Evolutionary conservation across 2,888 invertebrate genomes (phyloP).

Genomic region (Phyllotreta striolata): DNA sequence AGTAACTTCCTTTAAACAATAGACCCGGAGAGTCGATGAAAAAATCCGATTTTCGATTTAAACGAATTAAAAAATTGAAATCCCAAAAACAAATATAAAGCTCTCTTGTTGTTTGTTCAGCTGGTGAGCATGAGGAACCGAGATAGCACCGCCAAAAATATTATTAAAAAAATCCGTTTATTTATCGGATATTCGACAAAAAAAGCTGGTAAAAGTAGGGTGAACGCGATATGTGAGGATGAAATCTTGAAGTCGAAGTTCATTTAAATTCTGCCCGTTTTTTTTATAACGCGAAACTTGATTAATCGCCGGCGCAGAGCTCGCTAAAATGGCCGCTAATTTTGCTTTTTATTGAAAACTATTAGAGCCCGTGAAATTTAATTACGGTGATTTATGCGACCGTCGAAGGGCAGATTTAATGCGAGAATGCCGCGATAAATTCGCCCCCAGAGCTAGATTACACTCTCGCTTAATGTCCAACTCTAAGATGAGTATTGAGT

Average conservation of each 20-base stretch:
- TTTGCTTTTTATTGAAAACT: constrained; percentile 21
- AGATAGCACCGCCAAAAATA: constrained; percentile 11
- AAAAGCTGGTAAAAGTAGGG: too few relatives aligned
- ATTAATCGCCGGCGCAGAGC: constrained; percentile 5
- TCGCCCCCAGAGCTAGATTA: not conserved
- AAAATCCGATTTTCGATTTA: too few relatives aligned
- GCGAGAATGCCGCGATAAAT: constrained; percentile 10
- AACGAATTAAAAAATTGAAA: too few relatives aligned
- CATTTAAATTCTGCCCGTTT: not conserved
- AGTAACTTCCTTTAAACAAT: too few relatives aligned
- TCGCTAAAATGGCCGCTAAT: constrained; percentile 17
- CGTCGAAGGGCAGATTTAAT: constrained; percentile 11
- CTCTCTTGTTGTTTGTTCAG: constrained; percentile 10
- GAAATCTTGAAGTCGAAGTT: too few relatives aligned
- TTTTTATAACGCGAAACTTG: not conserved
- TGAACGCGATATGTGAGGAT: not conserved
- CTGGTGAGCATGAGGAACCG: constrained; percentile 4
- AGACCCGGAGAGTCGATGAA: too few relatives aligned
- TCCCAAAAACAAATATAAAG: too few relatives aligned
- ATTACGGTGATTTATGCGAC: constrained; percentile 20
- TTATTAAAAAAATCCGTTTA: constrained; percentile 1
- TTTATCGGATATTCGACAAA: too few relatives aligned
- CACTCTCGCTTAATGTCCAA: too few relatives aligned
- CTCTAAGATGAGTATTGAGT: too few relatives aligned
- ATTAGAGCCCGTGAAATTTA: constrained; percentile 19